A percentile compares a stretch with the other conserved stretches of the same genome.
Conservation (phyloP, 2,888 invertebrate genomes). For the Abrostola triplasia region DNA sequence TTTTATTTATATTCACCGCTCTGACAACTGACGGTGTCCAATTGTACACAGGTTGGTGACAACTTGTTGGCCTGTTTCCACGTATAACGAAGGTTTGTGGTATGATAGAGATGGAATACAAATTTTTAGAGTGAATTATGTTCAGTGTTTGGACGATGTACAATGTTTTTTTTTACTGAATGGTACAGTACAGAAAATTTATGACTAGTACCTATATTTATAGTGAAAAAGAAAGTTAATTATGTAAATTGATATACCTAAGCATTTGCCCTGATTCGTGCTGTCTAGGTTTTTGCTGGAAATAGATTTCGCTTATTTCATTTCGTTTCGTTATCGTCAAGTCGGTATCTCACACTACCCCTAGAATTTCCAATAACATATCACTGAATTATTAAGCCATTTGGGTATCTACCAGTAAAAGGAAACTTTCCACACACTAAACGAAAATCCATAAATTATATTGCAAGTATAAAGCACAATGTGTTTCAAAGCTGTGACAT, state of each 20-base stretch:
- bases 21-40: background rate
- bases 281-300: too few relatives aligned
- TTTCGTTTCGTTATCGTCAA: too few relatives aligned
- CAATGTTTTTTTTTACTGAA: too few relatives aligned
- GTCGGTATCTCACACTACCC: too few relatives aligned
- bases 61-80: background rate
- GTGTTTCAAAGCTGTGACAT: constrained; percentile 24
- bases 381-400: too few relatives aligned
- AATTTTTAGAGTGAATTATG: background rate
- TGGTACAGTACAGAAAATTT: too few relatives aligned
- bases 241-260: too few relatives aligned
- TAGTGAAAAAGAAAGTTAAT: too few relatives aligned
- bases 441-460: constrained; percentile 23
- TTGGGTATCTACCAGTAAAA: background rate
- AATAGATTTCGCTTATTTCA: too few relatives aligned
- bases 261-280: too few relatives aligned
- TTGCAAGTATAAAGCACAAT: background rate
- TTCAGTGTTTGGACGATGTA: background rate
- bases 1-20: background rate
- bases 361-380: too few relatives aligned
- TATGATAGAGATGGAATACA: background rate
- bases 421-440: constrained; percentile 6
- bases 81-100: background rate
- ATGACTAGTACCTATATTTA: too few relatives aligned
- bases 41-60: background rate